Evolutionary conservation across 2,113 vertebrate species (phyloP).

Genomic region (Prietella phreatophila): DNA sequence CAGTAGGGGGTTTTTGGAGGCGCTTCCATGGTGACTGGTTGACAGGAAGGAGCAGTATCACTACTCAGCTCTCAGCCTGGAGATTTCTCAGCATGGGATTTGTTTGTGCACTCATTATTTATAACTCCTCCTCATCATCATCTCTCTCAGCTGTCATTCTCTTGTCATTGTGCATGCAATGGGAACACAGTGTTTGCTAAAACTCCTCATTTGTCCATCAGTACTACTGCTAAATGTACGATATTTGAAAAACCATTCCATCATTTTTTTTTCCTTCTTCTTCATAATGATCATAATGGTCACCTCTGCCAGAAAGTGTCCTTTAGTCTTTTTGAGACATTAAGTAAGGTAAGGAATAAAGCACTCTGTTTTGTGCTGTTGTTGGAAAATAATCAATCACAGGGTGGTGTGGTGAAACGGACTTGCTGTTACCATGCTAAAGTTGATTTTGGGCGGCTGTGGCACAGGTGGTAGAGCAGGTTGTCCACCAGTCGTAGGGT

Average conservation of each 20-base stretch:
- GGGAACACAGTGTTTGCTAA: constrained; percentile 38
- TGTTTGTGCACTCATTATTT: constrained; percentile 49
- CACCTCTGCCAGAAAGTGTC: background rate
- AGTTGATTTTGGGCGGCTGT: too few species aligned
- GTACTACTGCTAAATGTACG: constrained; percentile 1
- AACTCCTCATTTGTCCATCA: constrained; percentile 31
- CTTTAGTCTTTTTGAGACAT: background rate
- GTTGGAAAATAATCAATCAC: background rate
- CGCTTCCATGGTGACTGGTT: constrained; percentile 37
- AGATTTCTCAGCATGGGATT: constrained; percentile 57
- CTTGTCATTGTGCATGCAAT: constrained; percentile 37
- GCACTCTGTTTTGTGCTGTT: background rate
- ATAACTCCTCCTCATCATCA: constrained; percentile 35
- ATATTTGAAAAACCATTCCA: background rate
- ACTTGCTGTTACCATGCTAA: background rate
- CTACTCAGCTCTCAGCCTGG: constrained; percentile 68
- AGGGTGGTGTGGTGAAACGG: background rate
- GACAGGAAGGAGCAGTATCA: constrained; percentile 67
- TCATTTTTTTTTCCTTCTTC: background rate
- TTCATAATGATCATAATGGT: background rate
- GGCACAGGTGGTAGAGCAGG: too few species aligned
- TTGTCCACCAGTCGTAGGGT: too few species aligned
- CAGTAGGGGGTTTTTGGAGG: constrained; percentile 41
- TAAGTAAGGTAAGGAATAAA: too few species aligned
- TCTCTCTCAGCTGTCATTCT: constrained; percentile 23